phyloP scores from a whole-genome alignment of 2,113 vertebrate genomes.

The Sterna hirundo region DNA sequence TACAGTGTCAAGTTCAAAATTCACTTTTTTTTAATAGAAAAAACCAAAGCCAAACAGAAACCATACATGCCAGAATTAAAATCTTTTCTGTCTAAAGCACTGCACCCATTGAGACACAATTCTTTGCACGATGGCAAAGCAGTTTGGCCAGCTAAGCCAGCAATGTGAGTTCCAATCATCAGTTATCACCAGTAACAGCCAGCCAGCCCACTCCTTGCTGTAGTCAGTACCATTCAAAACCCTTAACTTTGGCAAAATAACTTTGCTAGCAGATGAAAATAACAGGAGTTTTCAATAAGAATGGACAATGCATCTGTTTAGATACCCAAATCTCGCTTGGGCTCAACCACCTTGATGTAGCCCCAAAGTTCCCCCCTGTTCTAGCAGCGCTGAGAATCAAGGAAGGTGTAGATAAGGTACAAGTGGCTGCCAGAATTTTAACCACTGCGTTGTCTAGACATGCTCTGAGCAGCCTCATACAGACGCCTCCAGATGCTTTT shows the following conservation, averaged over 20 bases:
- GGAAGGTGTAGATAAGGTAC: neutral
- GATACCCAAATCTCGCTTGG: neutral
- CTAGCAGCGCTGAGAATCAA: neutral
- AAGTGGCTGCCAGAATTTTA: neutral
- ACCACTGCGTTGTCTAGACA: constrained; percentile 25
- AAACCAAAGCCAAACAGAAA: neutral
- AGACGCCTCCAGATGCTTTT: constrained; percentile 57
- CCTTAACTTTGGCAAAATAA: fast-evolving
- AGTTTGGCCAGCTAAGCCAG: constrained; percentile 5
- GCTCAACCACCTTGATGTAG: neutral
- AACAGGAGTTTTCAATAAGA: fast-evolving
- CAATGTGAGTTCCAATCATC: neutral
- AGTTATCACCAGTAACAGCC: neutral
- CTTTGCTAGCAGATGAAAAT: fast-evolving
- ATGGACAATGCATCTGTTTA: fast-evolving
- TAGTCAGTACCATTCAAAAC: neutral
- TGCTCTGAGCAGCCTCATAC: neutral
- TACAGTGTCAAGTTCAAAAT: neutral
- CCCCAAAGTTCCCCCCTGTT: neutral
- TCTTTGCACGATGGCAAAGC: neutral
- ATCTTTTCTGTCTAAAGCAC: neutral
- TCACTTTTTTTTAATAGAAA: neutral
- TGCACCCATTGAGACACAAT: neutral
- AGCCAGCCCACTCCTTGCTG: neutral
- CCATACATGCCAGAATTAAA: neutral